Base-by-base conservation (phyloP, 2,113 vertebrate genomes). In the Scalopus aquaticus region DNA sequence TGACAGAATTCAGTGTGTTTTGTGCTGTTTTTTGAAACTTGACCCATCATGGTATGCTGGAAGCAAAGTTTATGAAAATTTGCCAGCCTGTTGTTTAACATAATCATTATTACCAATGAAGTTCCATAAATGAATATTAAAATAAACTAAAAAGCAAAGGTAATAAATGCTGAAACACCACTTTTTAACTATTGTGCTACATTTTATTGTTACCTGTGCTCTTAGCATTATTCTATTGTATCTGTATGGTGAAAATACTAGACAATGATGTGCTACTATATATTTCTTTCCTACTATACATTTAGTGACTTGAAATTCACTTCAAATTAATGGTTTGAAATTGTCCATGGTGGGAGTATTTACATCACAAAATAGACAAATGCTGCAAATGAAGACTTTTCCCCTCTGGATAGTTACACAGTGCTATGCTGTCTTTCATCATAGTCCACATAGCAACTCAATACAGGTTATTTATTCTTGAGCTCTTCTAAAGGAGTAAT, bases 51-150 rank as follows among this genome's bases (percentile, higher is more conserved):
- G 37, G 10, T 32, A 65, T 60, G 60, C 26, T 88, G 56, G 54
- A 62, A 32, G n/a, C 58, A 65, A 91, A 90, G 10, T 70, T 85
- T 82, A 46, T 83, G 58, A 62, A 91, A 62, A 86, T 92, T 78
- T 88, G 32, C 32, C 49, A 70, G 56, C 19, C 24, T 74, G 28
- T 92, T 93, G 64, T 93, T 88, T 70, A 95, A 60, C 39, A 81
- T 5, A 69, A 39, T 85, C 19, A 39, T 91, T 94, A 72, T 90
- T 94, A 93, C 81, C 60, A 58, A 88, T 65, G 30, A 90, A 89
- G 58, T 82, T 42, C 56, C 19, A 26, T 69, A 82, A 81, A 42
- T 17, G 83, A 49, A 72, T 3, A 86, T 58, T 91, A 91, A 86
- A 95, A 70, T 44, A 73, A 91, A 56, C 82, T 69, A 67, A 60